Base-by-base conservation (phyloP, 1,140 invertebrate species). In the Macrocentrus cingulum region DNA sequence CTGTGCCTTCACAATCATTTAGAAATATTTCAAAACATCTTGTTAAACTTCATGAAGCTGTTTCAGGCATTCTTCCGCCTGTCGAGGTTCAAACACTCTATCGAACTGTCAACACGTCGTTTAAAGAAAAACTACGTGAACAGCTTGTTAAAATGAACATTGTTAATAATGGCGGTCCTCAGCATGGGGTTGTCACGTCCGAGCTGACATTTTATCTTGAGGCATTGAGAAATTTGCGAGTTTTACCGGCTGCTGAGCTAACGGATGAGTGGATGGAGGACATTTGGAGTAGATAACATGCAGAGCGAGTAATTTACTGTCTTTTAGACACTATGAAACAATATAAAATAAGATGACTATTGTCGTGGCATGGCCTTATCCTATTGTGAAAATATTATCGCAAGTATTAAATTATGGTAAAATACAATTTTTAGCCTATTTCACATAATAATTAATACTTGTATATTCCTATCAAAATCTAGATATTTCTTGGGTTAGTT, bases 181-280 rank as follows among this genome's bases (percentile, higher is more conserved):
- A 97, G 71, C 95, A 98, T 76, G 95, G 95, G 44, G 87, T 97
- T 62, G 95, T 98, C 2, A 96, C 91, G 20, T 93, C 94, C 19
- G 96, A 99, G 83, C 81, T 98, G 67, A 93, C 91, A 44, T 98
- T 97, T 82, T 99, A 98, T 79, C 84, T 95, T 59, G 91, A 97
- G 79, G 96, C 92, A 64, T 83, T 98, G 60, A 88, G 91, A 72
- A 90, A 89, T 63, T 80, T 97, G 18, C 89, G 91, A 72, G 86
- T 91, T n/a, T 80, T 93, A 66, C 88, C 89, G 7, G 81, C 84
- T 46, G 84, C 87, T 62, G 87, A 90, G 70, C 74, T 89, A 66
- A 84, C 85, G 70, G 85, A 91, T 66, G 84, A 87, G 68, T 87
- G 87, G 69, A 84, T 91, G 81, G 87, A 88, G 75, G 88, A 91